Percentiles rank a stretch among this genome's conserved stretches.
Evolutionary conservation across 2,888 invertebrate species (phyloP).

Genomic region (Drosophila rellima): DNA sequence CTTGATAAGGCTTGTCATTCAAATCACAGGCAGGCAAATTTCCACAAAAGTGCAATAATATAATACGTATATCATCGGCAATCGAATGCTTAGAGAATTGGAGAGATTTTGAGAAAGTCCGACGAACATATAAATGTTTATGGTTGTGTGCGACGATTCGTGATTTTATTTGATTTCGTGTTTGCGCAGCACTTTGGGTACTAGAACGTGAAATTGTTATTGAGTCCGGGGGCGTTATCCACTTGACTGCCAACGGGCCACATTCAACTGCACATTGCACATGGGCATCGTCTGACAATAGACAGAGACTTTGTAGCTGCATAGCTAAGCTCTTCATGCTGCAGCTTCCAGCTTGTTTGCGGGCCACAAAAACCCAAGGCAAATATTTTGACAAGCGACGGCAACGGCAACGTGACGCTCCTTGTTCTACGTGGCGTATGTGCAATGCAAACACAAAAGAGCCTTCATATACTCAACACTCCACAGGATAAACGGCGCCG

Average conservation of each 20-base stretch:
- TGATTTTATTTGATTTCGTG: conserved; percentile 67
- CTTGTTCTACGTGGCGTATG: conserved; percentile 56
- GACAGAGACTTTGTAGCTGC: conserved; percentile 45
- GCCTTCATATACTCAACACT: neutral
- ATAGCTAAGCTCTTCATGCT: conserved; percentile 29
- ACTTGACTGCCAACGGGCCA: conserved; percentile 23
- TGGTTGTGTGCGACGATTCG: conserved; percentile 34
- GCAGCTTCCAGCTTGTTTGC: conserved; percentile 37
- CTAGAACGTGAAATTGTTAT: conserved; percentile 63
- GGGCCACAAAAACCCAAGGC: conserved; percentile 50
- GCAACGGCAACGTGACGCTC: conserved; percentile 38
- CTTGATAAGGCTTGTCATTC: neutral
- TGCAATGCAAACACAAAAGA: conserved; percentile 44
- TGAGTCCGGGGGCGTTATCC: conserved; percentile 42
- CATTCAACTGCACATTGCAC: conserved; percentile 38
- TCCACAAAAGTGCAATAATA: neutral
- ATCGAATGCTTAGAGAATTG: conserved; percentile 7
- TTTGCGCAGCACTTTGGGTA: conserved; percentile 63
- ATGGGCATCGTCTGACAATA: conserved; percentile 21
- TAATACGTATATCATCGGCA: conserved; percentile 35
- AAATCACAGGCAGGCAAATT: conserved; percentile 4
- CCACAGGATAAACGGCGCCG: neutral
- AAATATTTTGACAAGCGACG: conserved; percentile 53
- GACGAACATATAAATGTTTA: conserved; percentile 23
- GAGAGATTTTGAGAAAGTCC: conserved; percentile 10